phyloP scores from a whole-genome alignment of 2,113 vertebrate species.

The Siphamia tubifer region DNA sequence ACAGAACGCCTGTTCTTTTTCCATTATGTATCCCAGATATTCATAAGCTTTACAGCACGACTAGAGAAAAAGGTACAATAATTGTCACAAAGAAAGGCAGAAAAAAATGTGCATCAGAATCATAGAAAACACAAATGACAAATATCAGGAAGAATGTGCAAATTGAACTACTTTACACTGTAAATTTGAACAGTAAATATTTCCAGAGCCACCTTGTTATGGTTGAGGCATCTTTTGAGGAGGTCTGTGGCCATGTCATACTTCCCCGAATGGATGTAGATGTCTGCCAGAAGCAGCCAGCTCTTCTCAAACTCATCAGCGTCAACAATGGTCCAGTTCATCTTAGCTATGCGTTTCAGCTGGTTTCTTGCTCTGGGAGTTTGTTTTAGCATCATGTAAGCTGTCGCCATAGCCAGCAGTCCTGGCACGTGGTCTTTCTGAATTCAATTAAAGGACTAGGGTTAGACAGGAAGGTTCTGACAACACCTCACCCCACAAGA shows the following conservation, averaged over 20 bases:
- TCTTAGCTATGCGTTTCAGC: slow-evolving; percentile 94
- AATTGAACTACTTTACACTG: not conserved
- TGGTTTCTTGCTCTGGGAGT: slow-evolving; percentile 94
- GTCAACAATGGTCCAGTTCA: slow-evolving; percentile 94
- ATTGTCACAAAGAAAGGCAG: slow-evolving; percentile 2
- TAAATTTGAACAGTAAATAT: not conserved
- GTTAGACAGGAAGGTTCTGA: slow-evolving; percentile 12
- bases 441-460: slow-evolving; percentile 17
- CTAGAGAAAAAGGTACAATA: slow-evolving; percentile 70
- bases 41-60: slow-evolving; percentile 98
- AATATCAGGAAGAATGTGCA: not conserved
- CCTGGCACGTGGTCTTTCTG: slow-evolving; percentile 96
- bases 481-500: not conserved
- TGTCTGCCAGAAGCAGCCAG: slow-evolving; percentile 95
- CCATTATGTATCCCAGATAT: slow-evolving; percentile 98
- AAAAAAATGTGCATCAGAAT: not conserved
- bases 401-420: slow-evolving; percentile 94
- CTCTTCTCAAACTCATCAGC: slow-evolving; percentile 98
- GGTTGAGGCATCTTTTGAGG: slow-evolving; percentile 88
- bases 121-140: not conserved
- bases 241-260: slow-evolving; percentile 94
- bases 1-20: slow-evolving; percentile 94
- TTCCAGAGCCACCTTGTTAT: slow-evolving; percentile 85
- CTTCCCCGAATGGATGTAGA: slow-evolving; percentile 97
- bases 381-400: slow-evolving; percentile 97